Evolutionary conservation across 2,113 vertebrate species (phyloP).

Genomic region (Bostrychus sinensis): DNA sequence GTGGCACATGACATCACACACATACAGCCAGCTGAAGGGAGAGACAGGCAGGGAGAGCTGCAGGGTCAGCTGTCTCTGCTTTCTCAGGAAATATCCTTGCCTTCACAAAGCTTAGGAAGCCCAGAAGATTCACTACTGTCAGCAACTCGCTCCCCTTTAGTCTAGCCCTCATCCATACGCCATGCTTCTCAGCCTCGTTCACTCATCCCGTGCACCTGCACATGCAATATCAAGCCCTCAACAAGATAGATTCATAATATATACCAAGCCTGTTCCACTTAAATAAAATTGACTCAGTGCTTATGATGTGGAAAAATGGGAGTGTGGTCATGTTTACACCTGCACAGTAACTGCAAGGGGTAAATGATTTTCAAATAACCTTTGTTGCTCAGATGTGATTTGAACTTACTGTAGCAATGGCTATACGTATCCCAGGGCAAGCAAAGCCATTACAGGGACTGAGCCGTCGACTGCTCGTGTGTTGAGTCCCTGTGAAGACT

Average conservation of each 20-base stretch:
- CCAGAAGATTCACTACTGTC: slow-evolving; percentile 61
- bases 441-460: slow-evolving; percentile 50
- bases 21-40: slow-evolving; percentile 38
- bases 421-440: slow-evolving; percentile 11
- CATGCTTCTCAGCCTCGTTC: slow-evolving; percentile 38
- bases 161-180: slow-evolving; percentile 29
- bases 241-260: slow-evolving; percentile 15
- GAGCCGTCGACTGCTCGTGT: slow-evolving; percentile 16
- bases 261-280: slow-evolving; percentile 2
- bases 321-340: slow-evolving; percentile 17
- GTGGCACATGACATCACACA: slow-evolving; percentile 16
- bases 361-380: slow-evolving; percentile 29
- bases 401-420: slow-evolving; percentile 19
- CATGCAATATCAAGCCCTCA: slow-evolving; percentile 43
- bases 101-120: slow-evolving; percentile 70
- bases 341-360: slow-evolving; percentile 7
- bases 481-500: slow-evolving; percentile 8
- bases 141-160: slow-evolving; percentile 41
- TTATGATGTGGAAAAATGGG: slow-evolving; percentile 2
- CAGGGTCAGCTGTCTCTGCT: slow-evolving; percentile 67
- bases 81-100: slow-evolving; percentile 63
- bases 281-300: slow-evolving; percentile 31
- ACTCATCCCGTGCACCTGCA: slow-evolving; percentile 35
- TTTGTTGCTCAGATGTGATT: slow-evolving; percentile 20
- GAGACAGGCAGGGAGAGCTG: slow-evolving; percentile 63